Base-by-base conservation (phyloP, 2,797 vertebrate genomes). In the Amniataba percoides region DNA sequence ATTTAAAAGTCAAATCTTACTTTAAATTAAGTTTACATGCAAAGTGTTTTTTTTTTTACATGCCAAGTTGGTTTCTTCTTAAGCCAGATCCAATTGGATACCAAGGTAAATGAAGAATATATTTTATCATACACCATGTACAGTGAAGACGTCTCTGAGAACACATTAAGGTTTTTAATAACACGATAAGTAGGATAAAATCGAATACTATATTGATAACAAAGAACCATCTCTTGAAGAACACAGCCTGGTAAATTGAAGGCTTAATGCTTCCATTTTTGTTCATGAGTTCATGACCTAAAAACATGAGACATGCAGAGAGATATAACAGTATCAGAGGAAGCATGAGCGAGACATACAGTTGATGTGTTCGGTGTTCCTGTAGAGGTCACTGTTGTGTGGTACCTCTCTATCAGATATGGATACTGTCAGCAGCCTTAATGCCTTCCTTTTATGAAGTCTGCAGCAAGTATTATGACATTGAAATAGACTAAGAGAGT, bases 381-480 rank as follows among this genome's bases (percentile, higher is more conserved):
- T 96, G 94, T 92, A 95, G 95, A 95, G 94, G 95, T 95, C 95
- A 93, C 94, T 96, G 94, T 96, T 94, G 95, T 77, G 93, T 93
- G 93, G 75, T 61, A 78, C 57, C 87, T 82, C 64, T 58, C 65
- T 77, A 67, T 74, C 72, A 78, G 66, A 55, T 18, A 78, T 64
- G 55, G 56, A 74, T 51, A 21, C 19, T 7, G 25, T 77, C 70
- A 70, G 57, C 77, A 81, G 71, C 77, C 39, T 23, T 23, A 36
- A 73, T 70, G 9, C 70, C 72, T 81, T 56, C 46, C 61, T 73
- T 31, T 59, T 62, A 34, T 86, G 74, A 83, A 81, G 65, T 85
- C 74, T 81, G 51, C 79, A 72, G 77, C 58, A 64, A 81, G 57
- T 34, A 57, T 21, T 84, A 80, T 93, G 92, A 93, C 92, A 92